A percentile compares a stretch with the other conserved stretches of the same genome.
Evolutionary conservation across 2,888 invertebrate species (phyloP).

Genomic region (Julus scanicus): DNA sequence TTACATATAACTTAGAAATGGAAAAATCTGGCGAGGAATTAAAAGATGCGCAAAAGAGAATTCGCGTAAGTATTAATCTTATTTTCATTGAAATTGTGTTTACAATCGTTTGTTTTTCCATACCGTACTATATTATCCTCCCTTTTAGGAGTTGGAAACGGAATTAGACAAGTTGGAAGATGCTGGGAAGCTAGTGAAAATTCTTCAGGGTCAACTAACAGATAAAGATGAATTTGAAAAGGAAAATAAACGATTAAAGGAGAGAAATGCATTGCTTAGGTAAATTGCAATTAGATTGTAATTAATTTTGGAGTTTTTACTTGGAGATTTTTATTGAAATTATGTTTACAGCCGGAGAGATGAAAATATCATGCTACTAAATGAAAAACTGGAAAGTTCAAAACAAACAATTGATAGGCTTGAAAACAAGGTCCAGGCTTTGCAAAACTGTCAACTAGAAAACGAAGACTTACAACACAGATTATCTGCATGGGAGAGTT

Average conservation of each 20-base stretch:
- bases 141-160: conserved; percentile 48
- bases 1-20: not conserved
- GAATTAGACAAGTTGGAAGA: not conserved
- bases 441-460: conserved; percentile 11
- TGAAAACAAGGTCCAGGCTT: not conserved
- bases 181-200: not conserved
- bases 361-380: conserved; percentile 46
- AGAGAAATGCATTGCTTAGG: conserved; percentile 29
- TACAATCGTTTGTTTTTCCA: not conserved
- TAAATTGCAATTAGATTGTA: not conserved
- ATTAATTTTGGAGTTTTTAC: not conserved
- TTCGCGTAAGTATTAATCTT: not conserved
- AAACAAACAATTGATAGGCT: not conserved
- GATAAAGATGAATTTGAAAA: conserved; percentile 10
- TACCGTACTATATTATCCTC: not conserved
- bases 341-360: conserved; percentile 5
- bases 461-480: conserved; percentile 14
- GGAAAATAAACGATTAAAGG: conserved; percentile 40
- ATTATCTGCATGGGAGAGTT: not conserved
- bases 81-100: not conserved
- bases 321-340: not conserved
- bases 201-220: conserved; percentile 3
- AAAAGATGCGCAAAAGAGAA: not conserved
- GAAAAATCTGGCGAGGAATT: not conserved
- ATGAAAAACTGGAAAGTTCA: conserved; percentile 31